These are phyloP conservation scores for Cynopterus brachyotis DNA, from an alignment of 2,113 vertebrate species.

Conservation along the genomic window DNA sequence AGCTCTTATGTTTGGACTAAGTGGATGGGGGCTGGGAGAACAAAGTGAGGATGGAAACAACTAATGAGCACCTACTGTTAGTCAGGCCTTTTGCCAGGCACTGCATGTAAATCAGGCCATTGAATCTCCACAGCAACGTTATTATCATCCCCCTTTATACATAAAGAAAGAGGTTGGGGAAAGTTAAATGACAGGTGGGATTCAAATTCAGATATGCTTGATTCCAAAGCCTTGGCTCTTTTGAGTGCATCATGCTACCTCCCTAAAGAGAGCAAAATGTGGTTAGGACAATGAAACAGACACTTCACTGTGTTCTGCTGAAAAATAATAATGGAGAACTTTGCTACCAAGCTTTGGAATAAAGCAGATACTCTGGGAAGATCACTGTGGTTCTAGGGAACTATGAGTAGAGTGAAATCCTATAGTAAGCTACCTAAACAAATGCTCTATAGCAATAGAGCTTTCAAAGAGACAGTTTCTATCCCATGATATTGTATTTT, in stretches of 20 bases:
- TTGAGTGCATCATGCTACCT: not conserved
- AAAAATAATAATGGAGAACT: not conserved
- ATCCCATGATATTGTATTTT: not conserved
- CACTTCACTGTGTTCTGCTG: not conserved
- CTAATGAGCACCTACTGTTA: not conserved
- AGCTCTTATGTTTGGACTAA: conserved; percentile 43
- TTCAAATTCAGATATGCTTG: not conserved
- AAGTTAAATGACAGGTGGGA: not conserved
- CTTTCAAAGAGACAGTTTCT: not conserved
- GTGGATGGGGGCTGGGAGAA: not conserved
- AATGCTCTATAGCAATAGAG: not conserved
- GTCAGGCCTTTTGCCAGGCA: not conserved
- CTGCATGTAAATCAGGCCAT: not conserved
- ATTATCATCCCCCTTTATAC: not conserved
- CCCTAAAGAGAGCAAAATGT: not conserved
- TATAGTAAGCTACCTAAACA: not conserved
- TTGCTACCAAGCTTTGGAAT: not conserved
- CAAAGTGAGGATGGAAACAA: not conserved
- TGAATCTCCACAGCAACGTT: not conserved
- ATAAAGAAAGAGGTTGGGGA: not conserved
- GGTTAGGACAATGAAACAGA: conserved; percentile 3
- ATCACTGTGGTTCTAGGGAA: not conserved
- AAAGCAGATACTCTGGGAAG: not conserved
- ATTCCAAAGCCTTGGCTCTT: not conserved
- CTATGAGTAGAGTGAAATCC: not conserved